Evolutionary conservation across 2,797 vertebrate species (phyloP).

Genomic region (Cirrhinus molitorella): DNA sequence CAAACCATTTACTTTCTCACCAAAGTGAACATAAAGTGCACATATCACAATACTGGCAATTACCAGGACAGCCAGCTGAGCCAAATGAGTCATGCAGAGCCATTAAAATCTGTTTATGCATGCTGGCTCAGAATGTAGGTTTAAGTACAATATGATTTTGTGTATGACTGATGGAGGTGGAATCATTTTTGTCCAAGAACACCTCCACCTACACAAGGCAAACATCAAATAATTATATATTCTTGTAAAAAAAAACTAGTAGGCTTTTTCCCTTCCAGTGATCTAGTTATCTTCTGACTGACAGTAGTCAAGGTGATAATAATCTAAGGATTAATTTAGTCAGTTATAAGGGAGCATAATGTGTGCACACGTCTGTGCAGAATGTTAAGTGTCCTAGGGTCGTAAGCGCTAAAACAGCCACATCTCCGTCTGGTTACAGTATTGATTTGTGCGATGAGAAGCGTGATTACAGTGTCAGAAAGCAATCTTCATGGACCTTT

Average conservation of each 20-base stretch:
- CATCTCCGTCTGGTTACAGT: not conserved
- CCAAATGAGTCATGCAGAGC: not conserved
- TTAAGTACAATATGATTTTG: not conserved
- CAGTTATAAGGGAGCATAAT: not conserved
- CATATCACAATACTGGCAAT: not conserved
- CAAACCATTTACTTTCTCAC: not conserved
- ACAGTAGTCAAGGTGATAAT: constrained; percentile 15
- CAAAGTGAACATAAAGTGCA: not conserved
- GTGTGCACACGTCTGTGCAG: not conserved
- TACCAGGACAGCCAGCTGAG: not conserved
- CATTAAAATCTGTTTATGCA: not conserved
- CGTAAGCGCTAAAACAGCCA: not conserved
- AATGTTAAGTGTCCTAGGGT: not conserved
- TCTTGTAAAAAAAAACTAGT: not conserved
- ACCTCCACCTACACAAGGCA: not conserved
- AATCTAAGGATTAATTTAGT: not conserved
- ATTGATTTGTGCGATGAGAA: constrained; percentile 36
- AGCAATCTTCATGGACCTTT: not conserved
- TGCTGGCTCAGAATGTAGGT: not conserved
- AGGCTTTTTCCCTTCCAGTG: not conserved
- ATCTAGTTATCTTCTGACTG: not conserved
- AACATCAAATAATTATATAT: not conserved
- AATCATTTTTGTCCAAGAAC: not conserved
- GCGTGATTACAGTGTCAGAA: constrained; percentile 25
- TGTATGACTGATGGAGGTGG: not conserved